These are phyloP conservation scores for Latrodectus hesperus DNA, from an alignment of 2,888 invertebrate genomes.

Conservation along the genomic window DNA sequence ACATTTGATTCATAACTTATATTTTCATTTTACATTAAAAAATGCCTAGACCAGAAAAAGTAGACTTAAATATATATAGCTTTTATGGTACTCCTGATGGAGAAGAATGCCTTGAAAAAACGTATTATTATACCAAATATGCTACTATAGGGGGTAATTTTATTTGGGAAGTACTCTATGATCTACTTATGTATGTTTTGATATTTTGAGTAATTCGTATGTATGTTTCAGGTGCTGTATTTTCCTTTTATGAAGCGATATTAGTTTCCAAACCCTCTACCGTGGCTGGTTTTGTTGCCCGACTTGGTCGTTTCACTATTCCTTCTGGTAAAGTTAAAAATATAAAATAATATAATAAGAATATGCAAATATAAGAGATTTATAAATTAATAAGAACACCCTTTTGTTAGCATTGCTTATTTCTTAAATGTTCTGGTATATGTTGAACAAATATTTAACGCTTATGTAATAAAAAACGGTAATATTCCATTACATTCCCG, in stretches of 20 bases:
- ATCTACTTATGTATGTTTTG: background rate
- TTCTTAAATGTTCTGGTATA: no score
- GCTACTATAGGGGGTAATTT: conserved; percentile 22
- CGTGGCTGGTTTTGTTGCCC: background rate
- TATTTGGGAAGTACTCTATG: background rate
- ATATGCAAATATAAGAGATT: no score
- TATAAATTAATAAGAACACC: no score
- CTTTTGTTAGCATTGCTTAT: no score
- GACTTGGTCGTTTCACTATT: conserved; percentile 51
- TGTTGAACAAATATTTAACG: no score
- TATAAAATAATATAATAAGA: no score
- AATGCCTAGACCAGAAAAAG: no score
- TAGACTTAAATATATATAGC: background rate
- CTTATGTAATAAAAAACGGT: no score
- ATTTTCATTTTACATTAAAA: background rate
- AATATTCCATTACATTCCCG: no score
- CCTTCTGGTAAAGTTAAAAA: conserved; percentile 24
- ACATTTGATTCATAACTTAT: no score
- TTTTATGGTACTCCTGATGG: conserved; percentile 48
- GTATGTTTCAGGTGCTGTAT: conserved; percentile 30
- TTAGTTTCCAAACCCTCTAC: conserved; percentile 35
- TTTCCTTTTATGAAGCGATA: conserved; percentile 43
- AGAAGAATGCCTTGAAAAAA: conserved; percentile 45
- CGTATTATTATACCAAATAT: conserved; percentile 60
- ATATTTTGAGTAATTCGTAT: background rate